Percentiles rank a stretch among this genome's conserved stretches.
Evolutionary conservation across 2,113 vertebrate genomes (phyloP).

Genomic region (Agelaius tricolor): DNA sequence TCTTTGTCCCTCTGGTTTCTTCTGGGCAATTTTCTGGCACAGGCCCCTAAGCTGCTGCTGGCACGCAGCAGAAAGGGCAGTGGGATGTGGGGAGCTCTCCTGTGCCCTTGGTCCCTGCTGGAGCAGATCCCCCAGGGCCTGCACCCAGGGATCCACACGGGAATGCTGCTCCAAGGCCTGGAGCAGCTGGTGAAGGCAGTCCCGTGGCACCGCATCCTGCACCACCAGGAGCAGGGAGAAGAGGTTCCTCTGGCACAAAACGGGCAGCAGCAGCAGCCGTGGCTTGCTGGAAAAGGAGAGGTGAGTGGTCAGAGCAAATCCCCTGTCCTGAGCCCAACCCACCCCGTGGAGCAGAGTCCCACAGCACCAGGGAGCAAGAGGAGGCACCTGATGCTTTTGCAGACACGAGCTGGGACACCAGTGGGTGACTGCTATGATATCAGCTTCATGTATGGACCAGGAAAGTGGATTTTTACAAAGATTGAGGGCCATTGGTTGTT

Average conservation of each 20-base stretch:
- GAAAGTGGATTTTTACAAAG: rapidly evolving
- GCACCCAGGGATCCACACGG: conserved; percentile 76
- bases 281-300: conserved; percentile 76
- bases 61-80: conserved; percentile 63
- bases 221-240: conserved; percentile 81
- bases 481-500: too few species aligned
- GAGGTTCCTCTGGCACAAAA: conserved; percentile 82
- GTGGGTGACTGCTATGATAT: rapidly evolving
- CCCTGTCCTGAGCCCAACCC: rapidly evolving
- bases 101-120: conserved; percentile 12
- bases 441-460: rapidly evolving
- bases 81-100: not conserved
- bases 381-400: not conserved
- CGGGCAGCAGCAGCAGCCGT: conserved; percentile 81
- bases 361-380: rapidly evolving
- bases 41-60: conserved; percentile 71
- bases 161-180: conserved; percentile 60
- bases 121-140: conserved; percentile 70
- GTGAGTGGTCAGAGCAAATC: rapidly evolving
- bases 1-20: conserved; percentile 13
- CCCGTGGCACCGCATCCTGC: conserved; percentile 49
- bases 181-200: conserved; percentile 69
- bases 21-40: conserved; percentile 64
- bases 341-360: rapidly evolving
- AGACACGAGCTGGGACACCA: not conserved